Conservation (phyloP, 2,113 vertebrate species). For the Geococcyx californianus region DNA sequence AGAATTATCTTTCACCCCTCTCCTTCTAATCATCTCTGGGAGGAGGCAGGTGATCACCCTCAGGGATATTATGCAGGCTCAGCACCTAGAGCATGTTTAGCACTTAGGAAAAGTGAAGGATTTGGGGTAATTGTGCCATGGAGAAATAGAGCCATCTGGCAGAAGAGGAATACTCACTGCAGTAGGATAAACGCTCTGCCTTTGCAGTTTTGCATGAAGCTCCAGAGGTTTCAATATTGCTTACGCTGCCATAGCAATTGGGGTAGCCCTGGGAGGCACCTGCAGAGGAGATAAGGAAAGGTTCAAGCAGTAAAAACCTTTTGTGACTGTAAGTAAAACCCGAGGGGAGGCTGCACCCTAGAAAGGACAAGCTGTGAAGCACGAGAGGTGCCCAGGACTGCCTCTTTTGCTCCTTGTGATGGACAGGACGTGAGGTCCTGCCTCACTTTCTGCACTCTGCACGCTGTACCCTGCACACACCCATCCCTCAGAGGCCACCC, state of each 20-base stretch:
- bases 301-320: background rate
- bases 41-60: background rate
- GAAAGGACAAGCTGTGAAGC: background rate
- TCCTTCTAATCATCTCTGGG: background rate
- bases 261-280: conserved; percentile 20
- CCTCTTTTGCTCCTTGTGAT: background rate
- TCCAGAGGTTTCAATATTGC: conserved; percentile 62
- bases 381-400: rapidly evolving
- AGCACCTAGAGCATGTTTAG: background rate
- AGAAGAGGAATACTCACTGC: conserved; percentile 48
- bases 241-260: conserved; percentile 65
- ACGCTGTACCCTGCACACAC: background rate
- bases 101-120: background rate
- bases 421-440: background rate
- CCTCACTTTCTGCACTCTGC: background rate
- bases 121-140: background rate
- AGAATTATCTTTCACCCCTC: background rate
- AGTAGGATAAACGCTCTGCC: conserved; percentile 32
- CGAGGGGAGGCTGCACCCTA: background rate
- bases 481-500: background rate
- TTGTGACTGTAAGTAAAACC: background rate
- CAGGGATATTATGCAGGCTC: background rate
- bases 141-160: background rate
- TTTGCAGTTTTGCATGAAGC: conserved; percentile 64
- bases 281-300: background rate